Evolutionary conservation across 2,888 invertebrate genomes (phyloP), one percentile per base, ranked within the genome.

Genomic region (Callimorpha dominula): DNA sequence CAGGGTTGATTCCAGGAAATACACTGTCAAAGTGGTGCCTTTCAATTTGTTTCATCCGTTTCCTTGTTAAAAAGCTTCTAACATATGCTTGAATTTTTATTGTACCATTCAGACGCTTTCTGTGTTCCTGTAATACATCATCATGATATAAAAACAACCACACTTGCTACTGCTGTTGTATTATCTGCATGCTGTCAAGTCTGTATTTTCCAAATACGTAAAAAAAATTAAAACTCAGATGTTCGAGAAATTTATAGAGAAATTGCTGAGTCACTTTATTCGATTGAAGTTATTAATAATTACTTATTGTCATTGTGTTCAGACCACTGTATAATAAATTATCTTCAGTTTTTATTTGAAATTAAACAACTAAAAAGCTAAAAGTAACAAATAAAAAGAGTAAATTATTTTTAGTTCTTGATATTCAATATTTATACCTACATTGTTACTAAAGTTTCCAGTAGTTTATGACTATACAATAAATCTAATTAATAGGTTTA

Each of bases 21-120:
- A 95, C 94, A 49, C 93, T 93, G 87, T 98, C 98, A 93, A 98
- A 99, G 68, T 97, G 95, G 67, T 94, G 92, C 69, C 98, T 96
- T 86, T 97, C 96, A 73, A 94, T 89, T 70, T 96, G 96, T 90
- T 97, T 98, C 77, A 96, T 96, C 62, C 96, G 96, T 89, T 97
- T 97, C 49, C 98, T 96, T 57, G 96, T 95, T 43, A 98, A 93
- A 85, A 97, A 98, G 81, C 98, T 98, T 75, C 98, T 96, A 11
- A 97, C 97, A 91, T 96, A 97, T 0, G 98, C 98, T 92, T 99
- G 99, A 74, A 99, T 97, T 87, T 97, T 97, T 79, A 98, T 96
- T 17, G 98, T 97, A 88, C 98, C 98, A 83, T 97, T 97, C 52
- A 97, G 95, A 85, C 97, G 97, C 85, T 96, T 96, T 76, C 98